Percentiles rank a stretch among this genome's conserved stretches.
phyloP scores from a whole-genome alignment of 2,113 vertebrate genomes.

The Actenoides hombroni region DNA sequence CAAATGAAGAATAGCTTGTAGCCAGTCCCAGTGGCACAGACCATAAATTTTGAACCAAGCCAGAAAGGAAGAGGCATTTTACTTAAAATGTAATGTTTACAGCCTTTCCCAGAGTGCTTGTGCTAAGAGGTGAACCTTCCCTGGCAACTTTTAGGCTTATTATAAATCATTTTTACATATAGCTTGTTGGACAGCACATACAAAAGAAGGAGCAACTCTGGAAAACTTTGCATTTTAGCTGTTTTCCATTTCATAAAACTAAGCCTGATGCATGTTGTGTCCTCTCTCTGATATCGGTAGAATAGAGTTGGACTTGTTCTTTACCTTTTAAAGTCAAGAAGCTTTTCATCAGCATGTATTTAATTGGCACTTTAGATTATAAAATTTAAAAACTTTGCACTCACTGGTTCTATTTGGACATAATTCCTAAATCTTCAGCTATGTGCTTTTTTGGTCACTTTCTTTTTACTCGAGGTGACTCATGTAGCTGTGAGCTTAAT shows the following conservation, averaged over 20 bases:
- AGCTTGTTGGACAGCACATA: background rate
- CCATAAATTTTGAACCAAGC: background rate
- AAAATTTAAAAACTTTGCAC: background rate
- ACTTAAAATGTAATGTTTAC: background rate
- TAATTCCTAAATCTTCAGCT: background rate
- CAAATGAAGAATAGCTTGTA: background rate
- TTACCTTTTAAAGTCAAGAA: background rate
- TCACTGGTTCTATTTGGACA: background rate
- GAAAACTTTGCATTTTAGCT: background rate
- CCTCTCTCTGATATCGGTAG: background rate
- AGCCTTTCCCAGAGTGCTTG: background rate
- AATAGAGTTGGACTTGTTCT: constrained; percentile 13
- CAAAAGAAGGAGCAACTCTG: background rate
- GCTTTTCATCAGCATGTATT: background rate
- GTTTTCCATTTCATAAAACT: constrained; percentile 4
- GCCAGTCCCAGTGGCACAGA: background rate
- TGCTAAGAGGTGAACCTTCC: background rate
- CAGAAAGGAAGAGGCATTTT: background rate
- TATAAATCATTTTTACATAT: background rate
- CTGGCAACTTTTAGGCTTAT: background rate
- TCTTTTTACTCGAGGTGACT: constrained; percentile 66
- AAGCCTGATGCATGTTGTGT: background rate
- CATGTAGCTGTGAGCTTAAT: constrained; percentile 67
- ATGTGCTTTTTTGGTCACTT: constrained; percentile 49
- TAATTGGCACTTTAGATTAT: background rate